Evolutionary conservation across 2,797 vertebrate genomes (phyloP), one percentile per base, ranked within the genome.

Genomic region (Lacerta viridis): DNA sequence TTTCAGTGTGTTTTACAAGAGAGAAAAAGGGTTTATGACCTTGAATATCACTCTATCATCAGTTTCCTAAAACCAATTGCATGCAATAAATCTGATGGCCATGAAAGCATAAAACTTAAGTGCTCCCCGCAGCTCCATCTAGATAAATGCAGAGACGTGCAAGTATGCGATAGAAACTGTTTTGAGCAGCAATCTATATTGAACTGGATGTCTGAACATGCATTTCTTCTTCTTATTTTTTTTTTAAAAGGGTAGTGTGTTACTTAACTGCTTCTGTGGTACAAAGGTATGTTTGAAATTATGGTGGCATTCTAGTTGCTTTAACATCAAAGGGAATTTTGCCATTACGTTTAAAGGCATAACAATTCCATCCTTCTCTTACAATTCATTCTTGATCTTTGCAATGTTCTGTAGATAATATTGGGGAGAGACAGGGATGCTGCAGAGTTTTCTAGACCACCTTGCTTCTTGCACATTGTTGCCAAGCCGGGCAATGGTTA

Each of bases 11-110:
- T 89, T 91, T 85, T 90, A 27, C 74, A 83, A 75, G 61, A 85
- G 68, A 87, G 80, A 68, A 33, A 71, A 7, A 27, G 25, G 18
- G 20, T 59, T 87, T 81, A 87, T 85, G 71, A 87, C 83, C 76
- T 87, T 87, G 82, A 88, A 11, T 85, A 74, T 61, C 46, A 81
- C 15, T 82, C 4, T 87, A 68, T 29, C 79, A 82, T 0, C 0
- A 7, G 13, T 94, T 91, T 91, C 43, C n/a, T 89, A 50, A 90
- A 92, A 90, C 6, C 84, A 84, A 59, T 72, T 43, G 71, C 77
- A 87, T 25, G 74, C 89, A 94, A 83, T 71, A 43, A 84, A 88
- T 90, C 81, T 93, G 6, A 75, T 88, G 55, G 50, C 13, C 25
- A 85, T 86, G 43, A 89, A 91, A 89, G 71, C 69, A 66, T 69